Evolutionary conservation across 2,113 vertebrate genomes (phyloP), one percentile per base, ranked within the genome.

Genomic region (Laticauda colubrina): DNA sequence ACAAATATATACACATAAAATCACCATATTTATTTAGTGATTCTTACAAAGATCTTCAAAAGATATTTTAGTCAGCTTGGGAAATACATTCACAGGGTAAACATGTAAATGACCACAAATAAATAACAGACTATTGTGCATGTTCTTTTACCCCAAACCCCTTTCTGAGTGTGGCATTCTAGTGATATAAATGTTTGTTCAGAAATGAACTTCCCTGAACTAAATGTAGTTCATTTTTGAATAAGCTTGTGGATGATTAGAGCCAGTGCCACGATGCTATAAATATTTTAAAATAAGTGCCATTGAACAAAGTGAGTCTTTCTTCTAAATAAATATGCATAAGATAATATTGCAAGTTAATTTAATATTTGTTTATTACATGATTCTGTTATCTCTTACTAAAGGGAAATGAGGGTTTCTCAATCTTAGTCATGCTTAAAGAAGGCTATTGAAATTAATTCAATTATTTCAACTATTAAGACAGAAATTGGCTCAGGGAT

Each of bases 391-490:
- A 87, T 51, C 26, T n/a, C 43, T 29, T 45, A 51, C 15, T 51
- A 90, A n/a, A 64, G 26, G 43, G 18, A 59, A 90, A 90, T 26
- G 26, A 87, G 29, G 26, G 86, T 26, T 87, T 87, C 51, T 53
- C 26, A 87, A 20, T 14, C 85, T 87, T 53, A 87, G 48, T 54
- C 48, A 53, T 53, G 48, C 48, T 87, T 53, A 87, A n/a, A 54
- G 86, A 53, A 87, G 86, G 51, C 86, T 53, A 87, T n/a, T 53
- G 86, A 87, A 87, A 87, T 87, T 87, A 87, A 87, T 53, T 51
- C 24, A 29, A n/a, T 29, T 87, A 81, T n/a, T 20, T 75, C 69
- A 75, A 75, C 48, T 51, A 53, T 26, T 87, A 88, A 54, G 6
- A 45, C 29, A 15, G 15, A 88, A 20, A 51, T 54, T 88, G 48